Evolutionary conservation across 2,888 invertebrate genomes (phyloP).

Genomic region (Pemphredon lugubris): DNA sequence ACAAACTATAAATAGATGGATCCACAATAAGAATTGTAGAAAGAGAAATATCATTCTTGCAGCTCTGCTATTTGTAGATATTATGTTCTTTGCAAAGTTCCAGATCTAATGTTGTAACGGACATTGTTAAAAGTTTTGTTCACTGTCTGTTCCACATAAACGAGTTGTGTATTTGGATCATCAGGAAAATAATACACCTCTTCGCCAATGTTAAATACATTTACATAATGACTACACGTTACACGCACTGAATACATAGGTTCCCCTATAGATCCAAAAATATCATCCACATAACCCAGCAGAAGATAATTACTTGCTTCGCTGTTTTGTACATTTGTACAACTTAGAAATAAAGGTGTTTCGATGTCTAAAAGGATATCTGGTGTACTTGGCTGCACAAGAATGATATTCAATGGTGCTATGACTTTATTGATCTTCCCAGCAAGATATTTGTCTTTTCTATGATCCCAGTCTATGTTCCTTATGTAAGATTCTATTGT

Average conservation of each 20-base stretch:
- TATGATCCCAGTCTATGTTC: not conserved
- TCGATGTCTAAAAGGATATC: constrained; percentile 44
- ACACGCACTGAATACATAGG: constrained; percentile 50
- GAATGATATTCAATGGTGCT: constrained; percentile 12
- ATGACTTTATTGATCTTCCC: constrained; percentile 48
- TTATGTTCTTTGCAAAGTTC: not conserved
- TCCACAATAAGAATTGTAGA: too few relatives aligned
- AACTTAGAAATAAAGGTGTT: constrained; percentile 47
- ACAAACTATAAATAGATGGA: too few relatives aligned
- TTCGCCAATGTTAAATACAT: constrained; percentile 16
- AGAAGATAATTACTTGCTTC: constrained; percentile 13
- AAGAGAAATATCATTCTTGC: too few relatives aligned
- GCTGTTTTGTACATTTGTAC: not conserved
- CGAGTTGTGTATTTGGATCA: constrained; percentile 36
- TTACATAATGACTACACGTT: too few relatives aligned
- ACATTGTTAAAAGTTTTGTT: constrained; percentile 10
- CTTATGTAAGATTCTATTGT: constrained; percentile 9
- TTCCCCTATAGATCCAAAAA: constrained; percentile 51
- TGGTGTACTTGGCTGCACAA: constrained; percentile 43
- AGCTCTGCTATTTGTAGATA: not conserved
- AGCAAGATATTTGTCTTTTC: constrained; percentile 10
- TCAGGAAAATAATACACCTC: constrained; percentile 44
- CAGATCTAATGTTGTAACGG: not conserved
- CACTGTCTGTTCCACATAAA: constrained; percentile 32
- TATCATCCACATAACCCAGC: constrained; percentile 57